Conservation (phyloP, 2,888 invertebrate genomes). For the Drosophila rellima region DNA sequence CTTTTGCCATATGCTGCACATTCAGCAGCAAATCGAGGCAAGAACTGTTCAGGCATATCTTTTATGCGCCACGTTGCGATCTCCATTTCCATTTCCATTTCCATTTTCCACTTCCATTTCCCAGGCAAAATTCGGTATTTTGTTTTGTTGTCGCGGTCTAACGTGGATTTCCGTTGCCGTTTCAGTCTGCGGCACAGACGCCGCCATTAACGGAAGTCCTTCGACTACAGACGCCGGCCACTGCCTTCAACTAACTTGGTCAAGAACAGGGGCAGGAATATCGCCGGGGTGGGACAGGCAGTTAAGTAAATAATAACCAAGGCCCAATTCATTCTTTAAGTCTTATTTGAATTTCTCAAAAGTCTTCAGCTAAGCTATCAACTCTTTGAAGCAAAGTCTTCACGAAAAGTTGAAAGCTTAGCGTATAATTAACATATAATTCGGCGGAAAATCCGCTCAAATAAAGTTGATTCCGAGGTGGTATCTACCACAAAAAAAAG, state of each 20-base stretch:
- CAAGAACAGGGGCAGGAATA: not conserved
- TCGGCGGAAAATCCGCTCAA: conserved; percentile 61
- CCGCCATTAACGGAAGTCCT: conserved; percentile 68
- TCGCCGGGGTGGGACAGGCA: not conserved
- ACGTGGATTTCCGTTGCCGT: conserved; percentile 73
- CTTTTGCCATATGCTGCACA: conserved; percentile 77
- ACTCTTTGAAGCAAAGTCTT: conserved; percentile 55
- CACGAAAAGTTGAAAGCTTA: conserved; percentile 68
- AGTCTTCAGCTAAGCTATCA: conserved; percentile 48
- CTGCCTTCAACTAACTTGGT: conserved; percentile 24
- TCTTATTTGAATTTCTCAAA: conserved; percentile 26
- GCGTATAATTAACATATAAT: conserved; percentile 76
- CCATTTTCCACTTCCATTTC: conserved; percentile 3
- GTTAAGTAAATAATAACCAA: conserved; percentile 31
- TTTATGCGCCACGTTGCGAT: conserved; percentile 46
- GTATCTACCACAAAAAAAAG: not conserved
- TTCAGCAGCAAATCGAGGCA: conserved; percentile 54
- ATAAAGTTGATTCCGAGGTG: conserved; percentile 13
- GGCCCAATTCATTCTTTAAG: conserved; percentile 11
- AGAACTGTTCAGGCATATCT: conserved; percentile 71
- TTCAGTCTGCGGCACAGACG: conserved; percentile 68
- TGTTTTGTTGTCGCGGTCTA: conserved; percentile 60
- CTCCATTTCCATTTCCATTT: conserved; percentile 25
- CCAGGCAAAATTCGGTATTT: conserved; percentile 32
- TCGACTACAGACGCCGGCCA: conserved; percentile 70